Evolutionary conservation across 2,888 invertebrate species (phyloP).

Genomic region (Rapana venosa): DNA sequence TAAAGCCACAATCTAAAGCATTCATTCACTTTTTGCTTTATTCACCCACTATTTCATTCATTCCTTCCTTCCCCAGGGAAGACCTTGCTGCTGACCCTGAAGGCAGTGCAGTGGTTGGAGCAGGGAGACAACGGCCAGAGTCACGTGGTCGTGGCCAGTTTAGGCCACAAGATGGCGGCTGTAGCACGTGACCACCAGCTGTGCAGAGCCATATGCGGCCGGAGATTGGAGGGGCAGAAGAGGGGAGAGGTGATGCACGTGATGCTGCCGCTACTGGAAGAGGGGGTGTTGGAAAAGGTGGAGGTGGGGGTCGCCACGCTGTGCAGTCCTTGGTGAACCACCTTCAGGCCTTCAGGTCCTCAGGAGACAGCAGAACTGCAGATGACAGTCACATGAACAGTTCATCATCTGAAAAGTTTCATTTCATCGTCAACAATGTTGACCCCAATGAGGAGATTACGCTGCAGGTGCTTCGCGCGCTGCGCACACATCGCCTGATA

Average conservation of each 20-base stretch:
- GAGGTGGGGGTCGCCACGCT: not conserved
- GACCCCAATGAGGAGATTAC: not conserved
- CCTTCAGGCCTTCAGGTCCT: not conserved
- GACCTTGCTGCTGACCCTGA: conserved; percentile 34
- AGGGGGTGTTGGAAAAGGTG: not conserved
- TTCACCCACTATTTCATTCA: too few relatives aligned
- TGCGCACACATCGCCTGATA: not conserved
- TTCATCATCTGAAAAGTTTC: not conserved
- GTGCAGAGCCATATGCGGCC: conserved; percentile 12
- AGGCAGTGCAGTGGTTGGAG: conserved; percentile 33
- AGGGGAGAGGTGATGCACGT: not conserved
- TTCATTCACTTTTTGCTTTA: too few relatives aligned
- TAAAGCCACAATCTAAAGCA: too few relatives aligned
- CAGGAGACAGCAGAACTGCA: not conserved
- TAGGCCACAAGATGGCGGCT: not conserved
- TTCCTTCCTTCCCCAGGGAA: conserved; percentile 17
- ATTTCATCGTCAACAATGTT: conserved; percentile 29
- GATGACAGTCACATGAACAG: not conserved
- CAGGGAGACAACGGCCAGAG: not conserved
- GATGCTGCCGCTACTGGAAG: not conserved
- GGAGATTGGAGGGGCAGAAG: not conserved
- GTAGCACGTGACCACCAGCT: not conserved
- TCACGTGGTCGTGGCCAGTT: conserved; percentile 29
- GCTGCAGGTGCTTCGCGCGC: not conserved
- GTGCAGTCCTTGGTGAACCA: not conserved